Evolutionary conservation across 2,888 invertebrate genomes (phyloP).

Genomic region (Saturnia japonica): DNA sequence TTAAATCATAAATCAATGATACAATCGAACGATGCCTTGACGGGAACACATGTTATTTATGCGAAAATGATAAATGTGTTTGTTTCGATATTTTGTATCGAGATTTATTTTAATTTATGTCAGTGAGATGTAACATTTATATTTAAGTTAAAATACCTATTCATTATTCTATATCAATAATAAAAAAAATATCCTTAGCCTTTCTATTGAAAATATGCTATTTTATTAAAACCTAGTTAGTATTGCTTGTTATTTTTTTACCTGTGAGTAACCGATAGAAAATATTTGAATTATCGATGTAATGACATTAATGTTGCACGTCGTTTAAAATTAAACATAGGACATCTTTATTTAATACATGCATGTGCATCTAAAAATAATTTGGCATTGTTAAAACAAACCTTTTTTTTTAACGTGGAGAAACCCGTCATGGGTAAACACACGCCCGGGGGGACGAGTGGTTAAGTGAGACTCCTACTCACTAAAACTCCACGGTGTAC

Average conservation of each 20-base stretch:
- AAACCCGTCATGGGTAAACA: too few relatives aligned
- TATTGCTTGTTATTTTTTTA: not conserved
- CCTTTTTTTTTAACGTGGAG: too few relatives aligned
- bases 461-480: too few relatives aligned
- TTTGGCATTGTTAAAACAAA: too few relatives aligned
- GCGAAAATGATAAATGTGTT: constrained; percentile 64
- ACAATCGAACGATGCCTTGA: constrained; percentile 68
- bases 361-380: not conserved
- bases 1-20: constrained; percentile 76
- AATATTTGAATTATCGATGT: too few relatives aligned
- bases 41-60: constrained; percentile 68
- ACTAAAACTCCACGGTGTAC: too few relatives aligned
- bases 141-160: constrained; percentile 13
- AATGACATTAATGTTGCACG: too few relatives aligned
- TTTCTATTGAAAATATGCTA: not conserved
- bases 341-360: too few relatives aligned
- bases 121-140: constrained; percentile 1
- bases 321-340: too few relatives aligned
- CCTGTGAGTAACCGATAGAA: too few relatives aligned
- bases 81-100: constrained; percentile 43
- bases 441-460: too few relatives aligned
- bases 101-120: constrained; percentile 24
- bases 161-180: constrained; percentile 4
- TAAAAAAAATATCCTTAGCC: not conserved
- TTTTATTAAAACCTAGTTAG: not conserved